These are phyloP conservation scores for Glyptemys insculpta DNA, from an alignment of 2,797 vertebrate species.

Conservation along the genomic window DNA sequence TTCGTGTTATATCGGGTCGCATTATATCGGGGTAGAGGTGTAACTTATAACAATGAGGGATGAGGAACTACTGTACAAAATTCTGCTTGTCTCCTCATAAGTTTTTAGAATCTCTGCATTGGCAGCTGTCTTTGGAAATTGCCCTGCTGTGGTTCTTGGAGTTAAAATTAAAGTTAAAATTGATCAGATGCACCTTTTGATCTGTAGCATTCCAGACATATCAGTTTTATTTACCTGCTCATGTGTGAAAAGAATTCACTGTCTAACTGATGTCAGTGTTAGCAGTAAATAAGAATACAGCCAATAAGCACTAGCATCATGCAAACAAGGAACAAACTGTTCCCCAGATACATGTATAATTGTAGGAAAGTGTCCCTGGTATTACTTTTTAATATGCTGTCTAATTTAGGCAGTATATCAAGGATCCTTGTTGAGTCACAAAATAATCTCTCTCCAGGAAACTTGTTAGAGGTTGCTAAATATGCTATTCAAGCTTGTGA, in stretches of 20 bases:
- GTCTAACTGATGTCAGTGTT: conserved; percentile 36
- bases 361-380: conserved; percentile 53
- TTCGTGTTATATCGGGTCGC: too few relatives aligned
- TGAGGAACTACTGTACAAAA: not conserved
- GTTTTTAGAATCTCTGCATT: not conserved
- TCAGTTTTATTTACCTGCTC: conserved; percentile 5
- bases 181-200: not conserved
- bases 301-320: conserved; percentile 7
- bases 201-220: not conserved
- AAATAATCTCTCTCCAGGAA: conserved; percentile 54
- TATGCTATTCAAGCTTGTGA: conserved; percentile 31
- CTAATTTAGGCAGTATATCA: conserved; percentile 65
- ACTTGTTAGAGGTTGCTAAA: conserved; percentile 56
- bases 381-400: conserved; percentile 72
- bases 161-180: conserved; percentile 2
- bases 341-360: conserved; percentile 60
- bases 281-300: conserved; percentile 31
- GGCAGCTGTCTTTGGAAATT: not conserved
- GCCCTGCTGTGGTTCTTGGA: not conserved
- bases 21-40: too few relatives aligned
- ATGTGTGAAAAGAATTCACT: not conserved
- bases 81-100: not conserved
- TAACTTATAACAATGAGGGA: not conserved
- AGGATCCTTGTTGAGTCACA: conserved; percentile 49
- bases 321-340: conserved; percentile 43